A percentile compares a stretch with the other conserved stretches of the same genome.
These are phyloP conservation scores for Ailurus styani DNA, from an alignment of 2,113 vertebrate genomes.

Conservation along the genomic window DNA sequence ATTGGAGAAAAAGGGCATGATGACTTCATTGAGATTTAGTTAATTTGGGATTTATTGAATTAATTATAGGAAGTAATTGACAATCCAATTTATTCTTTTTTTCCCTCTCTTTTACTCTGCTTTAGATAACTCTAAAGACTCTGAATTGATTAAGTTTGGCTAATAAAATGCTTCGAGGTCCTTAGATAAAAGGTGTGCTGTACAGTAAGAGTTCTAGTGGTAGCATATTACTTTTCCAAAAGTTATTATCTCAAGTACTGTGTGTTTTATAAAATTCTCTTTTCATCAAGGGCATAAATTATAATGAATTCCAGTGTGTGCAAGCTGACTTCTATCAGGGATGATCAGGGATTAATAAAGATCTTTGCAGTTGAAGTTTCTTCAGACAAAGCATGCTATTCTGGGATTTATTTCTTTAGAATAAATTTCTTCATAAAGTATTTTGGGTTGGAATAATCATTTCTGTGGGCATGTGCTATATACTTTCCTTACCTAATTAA, in stretches of 20 bases:
- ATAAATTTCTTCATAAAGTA: background rate
- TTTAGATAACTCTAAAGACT: background rate
- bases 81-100: background rate
- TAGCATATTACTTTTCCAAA: slow-evolving; percentile 24
- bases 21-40: slow-evolving; percentile 28
- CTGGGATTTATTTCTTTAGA: background rate
- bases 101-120: background rate
- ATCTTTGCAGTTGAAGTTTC: slow-evolving; percentile 24
- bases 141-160: slow-evolving; percentile 7
- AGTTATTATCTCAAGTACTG: background rate
- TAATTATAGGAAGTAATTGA: slow-evolving; percentile 11
- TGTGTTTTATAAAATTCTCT: slow-evolving; percentile 35
- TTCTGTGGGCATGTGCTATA: background rate
- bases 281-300: background rate
- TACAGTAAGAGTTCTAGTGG: background rate
- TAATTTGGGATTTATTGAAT: background rate
- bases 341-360: background rate
- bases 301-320: background rate
- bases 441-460: background rate
- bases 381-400: background rate
- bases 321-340: background rate
- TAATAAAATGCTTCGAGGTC: slow-evolving; percentile 22
- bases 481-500: slow-evolving; percentile 10
- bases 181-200: slow-evolving; percentile 16
- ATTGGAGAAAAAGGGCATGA: background rate